Base-by-base conservation (phyloP, 2,797 vertebrate species). In the Onychomys leucogaster region DNA sequence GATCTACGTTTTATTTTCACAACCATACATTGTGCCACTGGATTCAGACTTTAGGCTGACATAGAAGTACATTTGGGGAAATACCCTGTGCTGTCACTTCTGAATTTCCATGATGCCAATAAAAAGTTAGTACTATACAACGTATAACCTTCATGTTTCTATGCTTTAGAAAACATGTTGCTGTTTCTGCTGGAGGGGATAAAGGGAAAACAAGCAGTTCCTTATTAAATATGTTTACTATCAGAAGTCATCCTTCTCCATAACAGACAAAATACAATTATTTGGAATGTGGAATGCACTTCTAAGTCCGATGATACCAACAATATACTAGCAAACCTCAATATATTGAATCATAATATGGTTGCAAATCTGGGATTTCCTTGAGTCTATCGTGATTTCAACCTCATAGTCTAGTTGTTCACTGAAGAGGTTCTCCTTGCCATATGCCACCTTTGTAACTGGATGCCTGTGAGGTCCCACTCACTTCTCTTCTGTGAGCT, bases 1-100 rank as follows among this genome's bases (percentile, higher is more conserved):
- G 41, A 41, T 37, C 25, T 49, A 67, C 46, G 57, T 81, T 96
- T 91, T 80, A 52, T 81, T 96, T 75, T 76, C 23, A n/a, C 73
- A 0, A 0, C 13, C 93, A 34, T 84, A 23, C 82, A 27, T 67
- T 37, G 46, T 55, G 4, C 5, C 97, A 93, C 17, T 14, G 0
- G 49, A 84, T 65, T 37, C 11, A 8, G 84, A 77, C 52, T 65
- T 89, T 57, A 63, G 90, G 19, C 49, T 57, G 81, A 55, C 65
- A 10, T 78, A 55, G n/a, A 55, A 41, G 10, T 43, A 10, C 27
- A n/a, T 71, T 65, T 81, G 75, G 25, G 57, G 9, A 29, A 73
- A 55, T 93, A n/a, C 32, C 29, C 63, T 9, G 0, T 69, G 25
- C 69, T 67, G 19, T 61, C 1, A 3, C 34, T 92, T 87, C 46